A percentile compares a stretch with the other conserved stretches of the same genome.
phyloP scores from a whole-genome alignment of 2,113 vertebrate genomes.

The Colistium nudipinnis region DNA sequence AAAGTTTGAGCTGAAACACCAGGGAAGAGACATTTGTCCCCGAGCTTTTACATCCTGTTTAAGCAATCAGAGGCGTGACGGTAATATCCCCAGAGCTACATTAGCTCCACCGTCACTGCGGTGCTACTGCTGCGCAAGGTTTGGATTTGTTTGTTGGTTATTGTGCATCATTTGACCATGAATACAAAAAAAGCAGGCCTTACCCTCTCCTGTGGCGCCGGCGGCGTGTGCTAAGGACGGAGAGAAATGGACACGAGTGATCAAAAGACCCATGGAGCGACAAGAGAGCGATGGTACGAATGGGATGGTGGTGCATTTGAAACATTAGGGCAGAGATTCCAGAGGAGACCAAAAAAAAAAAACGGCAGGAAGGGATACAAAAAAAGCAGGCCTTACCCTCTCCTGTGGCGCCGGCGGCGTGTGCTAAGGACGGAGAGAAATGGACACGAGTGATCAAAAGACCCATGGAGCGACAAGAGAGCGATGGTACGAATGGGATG shows the following conservation, averaged over 20 bases:
- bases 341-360: too few species aligned
- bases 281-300: background rate
- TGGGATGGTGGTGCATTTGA: slow-evolving; percentile 4
- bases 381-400: slow-evolving; percentile 51
- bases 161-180: background rate
- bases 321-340: background rate
- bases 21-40: slow-evolving; percentile 26
- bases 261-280: slow-evolving; percentile 1
- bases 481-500: background rate
- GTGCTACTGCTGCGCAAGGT: background rate
- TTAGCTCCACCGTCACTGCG: background rate
- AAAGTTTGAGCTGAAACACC: slow-evolving; percentile 17
- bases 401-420: slow-evolving; percentile 16
- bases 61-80: slow-evolving; percentile 25
- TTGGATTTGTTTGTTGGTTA: background rate
- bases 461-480: background rate
- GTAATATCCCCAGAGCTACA: slow-evolving; percentile 48
- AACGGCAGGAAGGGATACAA: background rate
- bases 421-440: slow-evolving; percentile 28
- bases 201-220: slow-evolving; percentile 47
- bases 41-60: slow-evolving; percentile 35
- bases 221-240: slow-evolving; percentile 24
- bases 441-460: slow-evolving; percentile 6
- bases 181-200: slow-evolving; percentile 22
- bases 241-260: slow-evolving; percentile 3